Percentiles rank a stretch among this genome's conserved stretches.
Conservation (phyloP, 2,888 invertebrate genomes). For the Lithophane socia region DNA sequence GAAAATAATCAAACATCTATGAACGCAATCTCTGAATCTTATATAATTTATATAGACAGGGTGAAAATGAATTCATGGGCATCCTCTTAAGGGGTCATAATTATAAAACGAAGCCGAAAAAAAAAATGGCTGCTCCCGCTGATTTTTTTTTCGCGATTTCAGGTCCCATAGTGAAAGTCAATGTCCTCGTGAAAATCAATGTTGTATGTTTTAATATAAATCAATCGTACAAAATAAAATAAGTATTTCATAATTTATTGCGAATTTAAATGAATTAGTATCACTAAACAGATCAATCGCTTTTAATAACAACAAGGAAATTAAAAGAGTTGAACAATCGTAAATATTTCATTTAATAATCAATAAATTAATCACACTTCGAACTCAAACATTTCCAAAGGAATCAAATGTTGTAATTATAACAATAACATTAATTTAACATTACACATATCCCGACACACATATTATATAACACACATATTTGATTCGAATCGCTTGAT, state of each 20-base stretch:
- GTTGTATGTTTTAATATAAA: not conserved
- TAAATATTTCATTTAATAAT: constrained; percentile 50
- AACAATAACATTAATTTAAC: constrained; percentile 51
- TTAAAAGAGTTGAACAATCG: constrained; percentile 28
- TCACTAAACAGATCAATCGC: constrained; percentile 6
- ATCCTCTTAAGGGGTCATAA: too few relatives aligned
- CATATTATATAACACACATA: constrained; percentile 33
- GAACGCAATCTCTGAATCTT: too few relatives aligned
- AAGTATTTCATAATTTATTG: constrained; percentile 12
- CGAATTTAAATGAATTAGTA: constrained; percentile 22
- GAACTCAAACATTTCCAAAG: constrained; percentile 28
- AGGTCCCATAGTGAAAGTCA: too few relatives aligned
- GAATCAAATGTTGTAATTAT: constrained; percentile 47
- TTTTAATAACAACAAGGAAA: constrained; percentile 36
- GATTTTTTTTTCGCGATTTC: too few relatives aligned
- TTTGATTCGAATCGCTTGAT: constrained; percentile 30
- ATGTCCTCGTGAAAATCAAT: too few relatives aligned
- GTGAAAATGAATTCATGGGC: too few relatives aligned
- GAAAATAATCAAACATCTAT: too few relatives aligned
- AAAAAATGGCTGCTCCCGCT: too few relatives aligned
- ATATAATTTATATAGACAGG: too few relatives aligned
- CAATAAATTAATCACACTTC: constrained; percentile 38
- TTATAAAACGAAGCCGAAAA: too few relatives aligned
- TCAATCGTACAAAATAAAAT: not conserved
- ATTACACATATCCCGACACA: constrained; percentile 54